A percentile compares a stretch with the other conserved stretches of the same genome.
Evolutionary conservation across 1,140 invertebrate species (phyloP).

Genomic region (Atta colombica): DNA sequence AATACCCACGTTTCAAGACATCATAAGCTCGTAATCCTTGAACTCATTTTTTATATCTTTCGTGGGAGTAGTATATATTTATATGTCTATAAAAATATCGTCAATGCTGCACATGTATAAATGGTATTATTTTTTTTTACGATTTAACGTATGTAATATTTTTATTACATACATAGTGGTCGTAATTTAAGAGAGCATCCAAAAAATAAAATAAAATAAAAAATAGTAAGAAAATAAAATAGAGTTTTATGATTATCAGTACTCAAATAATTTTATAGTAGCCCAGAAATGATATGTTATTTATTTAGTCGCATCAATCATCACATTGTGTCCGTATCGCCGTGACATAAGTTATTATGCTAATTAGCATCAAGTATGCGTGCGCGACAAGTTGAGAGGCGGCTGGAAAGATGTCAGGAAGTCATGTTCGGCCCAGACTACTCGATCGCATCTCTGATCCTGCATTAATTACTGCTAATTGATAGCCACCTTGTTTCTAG

Average conservation of each 20-base stretch:
- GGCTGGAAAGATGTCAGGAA: conserved; percentile 37
- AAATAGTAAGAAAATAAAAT: too few species aligned
- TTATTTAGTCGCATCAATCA: not conserved
- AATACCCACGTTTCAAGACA: not conserved
- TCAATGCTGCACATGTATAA: not conserved
- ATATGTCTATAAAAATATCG: conserved; percentile 17
- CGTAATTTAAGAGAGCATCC: not conserved
- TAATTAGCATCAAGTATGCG: conserved; percentile 44
- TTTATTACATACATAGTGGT: not conserved
- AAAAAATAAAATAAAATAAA: too few species aligned
- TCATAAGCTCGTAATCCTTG: conserved; percentile 3
- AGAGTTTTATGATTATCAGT: not conserved
- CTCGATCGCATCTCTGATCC: conserved; percentile 21
- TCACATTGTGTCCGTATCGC: not conserved
- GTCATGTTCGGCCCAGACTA: conserved; percentile 1
- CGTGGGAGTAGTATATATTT: not conserved
- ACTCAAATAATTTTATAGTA: not conserved
- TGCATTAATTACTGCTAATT: conserved; percentile 67
- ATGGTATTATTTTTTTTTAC: conserved; percentile 11
- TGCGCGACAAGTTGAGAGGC: not conserved
- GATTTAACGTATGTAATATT: not conserved
- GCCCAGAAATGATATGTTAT: not conserved
- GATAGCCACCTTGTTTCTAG: conserved; percentile 42
- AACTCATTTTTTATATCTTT: conserved; percentile 8
- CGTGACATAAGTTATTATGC: not conserved